A percentile compares a stretch with the other conserved stretches of the same genome.
These are phyloP conservation scores for Galago senegalensis DNA, from an alignment of 2,797 vertebrate genomes.

Conservation along the genomic window DNA sequence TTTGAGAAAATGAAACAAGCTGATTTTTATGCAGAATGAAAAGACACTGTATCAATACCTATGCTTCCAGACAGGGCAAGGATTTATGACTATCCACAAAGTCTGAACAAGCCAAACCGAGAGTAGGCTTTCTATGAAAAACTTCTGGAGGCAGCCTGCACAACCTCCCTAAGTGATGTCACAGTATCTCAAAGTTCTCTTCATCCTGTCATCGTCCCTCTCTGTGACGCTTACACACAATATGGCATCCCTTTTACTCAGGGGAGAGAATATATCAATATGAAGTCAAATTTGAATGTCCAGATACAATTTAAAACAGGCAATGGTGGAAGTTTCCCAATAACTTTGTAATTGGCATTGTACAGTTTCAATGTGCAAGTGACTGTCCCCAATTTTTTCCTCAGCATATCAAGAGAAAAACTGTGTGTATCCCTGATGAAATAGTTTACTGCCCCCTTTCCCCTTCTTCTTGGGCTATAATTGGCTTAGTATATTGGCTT, in stretches of 20 bases:
- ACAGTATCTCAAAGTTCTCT: not conserved
- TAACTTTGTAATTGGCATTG: not conserved
- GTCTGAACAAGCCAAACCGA: not conserved
- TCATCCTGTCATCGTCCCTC: not conserved
- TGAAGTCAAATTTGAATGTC: not conserved
- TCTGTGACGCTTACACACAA: not conserved
- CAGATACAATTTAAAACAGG: not conserved
- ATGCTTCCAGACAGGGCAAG: not conserved
- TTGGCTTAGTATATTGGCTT: too few species aligned
- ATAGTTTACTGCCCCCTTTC: not conserved
- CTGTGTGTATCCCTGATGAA: not conserved
- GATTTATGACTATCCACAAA: not conserved
- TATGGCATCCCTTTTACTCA: not conserved
- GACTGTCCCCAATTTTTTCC: not conserved
- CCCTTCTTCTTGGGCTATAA: too few species aligned
- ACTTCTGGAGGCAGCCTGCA: not conserved
- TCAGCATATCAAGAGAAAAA: slow-evolving; percentile 8
- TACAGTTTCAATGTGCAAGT: not conserved
- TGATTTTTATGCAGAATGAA: not conserved
- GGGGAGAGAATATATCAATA: not conserved
- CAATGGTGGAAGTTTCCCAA: slow-evolving; percentile 28
- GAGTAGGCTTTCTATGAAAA: not conserved
- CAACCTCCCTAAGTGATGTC: not conserved
- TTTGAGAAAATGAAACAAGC: not conserved
- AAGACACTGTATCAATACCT: not conserved